These are phyloP conservation scores for Festucalex cinctus DNA, from an alignment of 2,113 vertebrate genomes.

Conservation along the genomic window DNA sequence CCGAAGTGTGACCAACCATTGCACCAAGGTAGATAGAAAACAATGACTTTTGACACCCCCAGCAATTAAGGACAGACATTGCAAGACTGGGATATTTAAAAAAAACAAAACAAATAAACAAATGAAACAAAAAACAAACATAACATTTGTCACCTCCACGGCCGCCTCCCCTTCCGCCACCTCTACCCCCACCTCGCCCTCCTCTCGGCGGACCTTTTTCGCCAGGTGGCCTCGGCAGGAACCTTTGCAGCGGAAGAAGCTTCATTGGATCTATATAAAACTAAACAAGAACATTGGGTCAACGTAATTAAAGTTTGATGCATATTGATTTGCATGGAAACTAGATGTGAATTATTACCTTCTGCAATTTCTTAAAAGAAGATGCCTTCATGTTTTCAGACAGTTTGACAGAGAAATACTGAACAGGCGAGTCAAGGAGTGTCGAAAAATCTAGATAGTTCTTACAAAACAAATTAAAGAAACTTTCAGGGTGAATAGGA, in stretches of 20 bases:
- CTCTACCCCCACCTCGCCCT: conserved; percentile 80
- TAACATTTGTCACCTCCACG: conserved; percentile 70
- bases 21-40: neutral
- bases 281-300: conserved; percentile 59
- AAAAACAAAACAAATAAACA: no score
- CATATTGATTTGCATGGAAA: neutral
- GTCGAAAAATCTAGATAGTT: neutral
- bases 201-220: conserved; percentile 89
- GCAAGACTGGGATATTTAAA: neutral
- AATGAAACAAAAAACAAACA: neutral
- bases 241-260: conserved; percentile 89
- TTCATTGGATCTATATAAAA: conserved; percentile 97
- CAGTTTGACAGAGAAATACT: conserved; percentile 99
- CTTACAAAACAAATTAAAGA: neutral
- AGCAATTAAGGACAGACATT: neutral
- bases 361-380: conserved; percentile 96
- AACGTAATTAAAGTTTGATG: neutral
- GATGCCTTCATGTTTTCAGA: conserved; percentile 97
- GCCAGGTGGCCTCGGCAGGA: conserved; percentile 91
- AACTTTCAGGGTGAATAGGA: conserved; percentile 58
- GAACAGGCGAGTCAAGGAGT: conserved; percentile 72
- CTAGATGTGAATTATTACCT: conserved; percentile 70
- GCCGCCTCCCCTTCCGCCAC: conserved; percentile 79
- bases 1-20: neutral
- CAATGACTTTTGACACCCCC: neutral